phyloP scores from a whole-genome alignment of 1,140 invertebrate genomes.

The Leucophenga varia region DNA sequence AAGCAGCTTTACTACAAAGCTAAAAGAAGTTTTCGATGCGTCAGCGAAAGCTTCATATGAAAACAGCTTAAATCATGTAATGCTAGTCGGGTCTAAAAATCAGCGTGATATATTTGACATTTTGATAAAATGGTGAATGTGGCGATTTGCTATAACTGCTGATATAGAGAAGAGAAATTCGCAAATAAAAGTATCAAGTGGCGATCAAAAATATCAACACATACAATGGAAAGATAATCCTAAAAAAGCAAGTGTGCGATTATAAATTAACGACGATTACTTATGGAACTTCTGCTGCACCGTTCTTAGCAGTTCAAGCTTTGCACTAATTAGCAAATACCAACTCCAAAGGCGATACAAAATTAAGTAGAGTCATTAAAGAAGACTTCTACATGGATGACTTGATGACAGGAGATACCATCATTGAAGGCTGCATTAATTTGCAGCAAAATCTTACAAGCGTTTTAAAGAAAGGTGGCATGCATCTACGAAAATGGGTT shows the following conservation, averaged over 20 bases:
- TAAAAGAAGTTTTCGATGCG: constrained; percentile 35
- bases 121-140: constrained; percentile 37
- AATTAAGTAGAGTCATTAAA: constrained; percentile 24
- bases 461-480: constrained; percentile 36
- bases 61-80: no score
- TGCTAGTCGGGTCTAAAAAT: constrained; percentile 37
- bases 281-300: constrained; percentile 32
- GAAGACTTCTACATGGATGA: no score
- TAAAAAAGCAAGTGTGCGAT: constrained; percentile 26
- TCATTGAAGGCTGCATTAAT: constrained; percentile 15
- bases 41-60: constrained; percentile 18
- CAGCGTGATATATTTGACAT: constrained; percentile 48
- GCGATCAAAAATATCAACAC: constrained; percentile 36
- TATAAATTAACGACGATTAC: constrained; percentile 47
- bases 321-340: constrained; percentile 37
- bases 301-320: constrained; percentile 32
- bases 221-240: constrained; percentile 47
- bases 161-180: constrained; percentile 49
- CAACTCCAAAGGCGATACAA: constrained; percentile 33
- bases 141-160: constrained; percentile 28
- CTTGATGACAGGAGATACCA: constrained; percentile 33
- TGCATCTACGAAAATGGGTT: constrained; percentile 55
- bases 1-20: no score
- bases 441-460: constrained; percentile 11
- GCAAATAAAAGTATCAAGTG: constrained; percentile 23